Evolutionary conservation across 1,140 invertebrate species (phyloP), one percentile per base, ranked within the genome.

Genomic region (Caenorhabditis briggsae): DNA sequence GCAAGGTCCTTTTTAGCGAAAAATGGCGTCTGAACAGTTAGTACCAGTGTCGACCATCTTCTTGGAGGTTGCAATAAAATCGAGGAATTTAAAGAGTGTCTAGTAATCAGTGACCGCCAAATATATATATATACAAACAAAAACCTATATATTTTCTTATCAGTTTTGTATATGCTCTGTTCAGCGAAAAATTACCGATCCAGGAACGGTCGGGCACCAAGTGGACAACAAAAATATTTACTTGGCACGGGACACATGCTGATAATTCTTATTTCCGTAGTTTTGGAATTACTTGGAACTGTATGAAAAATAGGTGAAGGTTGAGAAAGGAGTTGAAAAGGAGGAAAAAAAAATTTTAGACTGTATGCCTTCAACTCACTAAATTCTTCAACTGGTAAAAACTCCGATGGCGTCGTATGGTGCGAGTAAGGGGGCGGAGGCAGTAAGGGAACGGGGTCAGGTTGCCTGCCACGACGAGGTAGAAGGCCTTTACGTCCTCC

Each of bases 391-490:
- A 78, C 70, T 78, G 70, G 70, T 78, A 50, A 78, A 48, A 78
- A 50, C 14, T 78, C 70, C 43, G 46, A 78, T 78, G 70, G 70
- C 70, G 43, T 48, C 70, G 33, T 33, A 33, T 16, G 70, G 70
- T 23, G 33, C 33, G 33, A 33, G 33, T 33, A 33, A 33, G 70
- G 70, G 20, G 70, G 70, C 70, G 70, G 70, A 50, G 33, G 11
- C 70, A 50, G 70, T 78, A 78, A 78, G 70, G 33, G 70, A 78
- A 78, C 70, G 70, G 70, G 70, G 70, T 78, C 70, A 78, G 70
- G 70, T 33, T 78, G 70, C 70, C 70, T 78, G 70, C 70, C 70
- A 78, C 70, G 70, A 50, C 12, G 70, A 78, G 70, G 16, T 11
- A 78, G 70, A 78, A 78, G 70, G 70, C 46, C 70, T 78, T 78